These are phyloP conservation scores for Enteromius viviparus DNA, from an alignment of 2,797 vertebrate genomes.

Conservation along the genomic window DNA sequence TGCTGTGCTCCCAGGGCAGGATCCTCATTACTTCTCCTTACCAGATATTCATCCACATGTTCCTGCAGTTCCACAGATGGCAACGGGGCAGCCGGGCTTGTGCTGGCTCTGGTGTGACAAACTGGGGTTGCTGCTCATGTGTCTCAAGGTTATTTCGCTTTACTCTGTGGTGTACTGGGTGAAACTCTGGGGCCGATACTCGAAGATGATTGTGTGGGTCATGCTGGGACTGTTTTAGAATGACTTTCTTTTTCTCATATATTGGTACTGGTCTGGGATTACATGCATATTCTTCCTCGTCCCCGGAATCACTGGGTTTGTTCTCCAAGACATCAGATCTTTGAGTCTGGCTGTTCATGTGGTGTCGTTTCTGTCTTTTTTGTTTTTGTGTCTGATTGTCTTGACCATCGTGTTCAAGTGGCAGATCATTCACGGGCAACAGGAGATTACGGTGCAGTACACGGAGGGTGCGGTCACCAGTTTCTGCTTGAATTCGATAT, in stretches of 20 bases:
- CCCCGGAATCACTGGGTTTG: not conserved
- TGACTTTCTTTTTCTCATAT: no score
- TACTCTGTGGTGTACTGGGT: no score
- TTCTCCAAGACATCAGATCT: not conserved
- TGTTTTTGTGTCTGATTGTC: not conserved
- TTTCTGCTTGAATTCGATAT: not conserved
- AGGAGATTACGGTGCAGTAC: constrained; percentile 32
- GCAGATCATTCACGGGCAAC: constrained; percentile 18
- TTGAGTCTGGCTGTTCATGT: not conserved
- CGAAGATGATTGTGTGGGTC: no score
- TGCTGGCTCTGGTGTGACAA: not conserved
- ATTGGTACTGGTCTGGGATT: not conserved
- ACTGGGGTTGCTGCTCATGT: not conserved
- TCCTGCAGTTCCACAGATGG: not conserved
- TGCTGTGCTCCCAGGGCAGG: not conserved
- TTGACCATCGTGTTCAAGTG: not conserved
- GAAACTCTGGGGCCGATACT: no score
- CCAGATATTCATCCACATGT: not conserved
- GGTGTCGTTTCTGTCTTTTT: not conserved
- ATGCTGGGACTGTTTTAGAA: no score
- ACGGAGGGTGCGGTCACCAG: not conserved
- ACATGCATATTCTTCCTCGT: not conserved
- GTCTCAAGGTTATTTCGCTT: no score
- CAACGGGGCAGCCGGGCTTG: no score
- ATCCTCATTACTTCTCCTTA: not conserved